phyloP scores from a whole-genome alignment of 2,797 vertebrate species.

The Sebastes minor region DNA sequence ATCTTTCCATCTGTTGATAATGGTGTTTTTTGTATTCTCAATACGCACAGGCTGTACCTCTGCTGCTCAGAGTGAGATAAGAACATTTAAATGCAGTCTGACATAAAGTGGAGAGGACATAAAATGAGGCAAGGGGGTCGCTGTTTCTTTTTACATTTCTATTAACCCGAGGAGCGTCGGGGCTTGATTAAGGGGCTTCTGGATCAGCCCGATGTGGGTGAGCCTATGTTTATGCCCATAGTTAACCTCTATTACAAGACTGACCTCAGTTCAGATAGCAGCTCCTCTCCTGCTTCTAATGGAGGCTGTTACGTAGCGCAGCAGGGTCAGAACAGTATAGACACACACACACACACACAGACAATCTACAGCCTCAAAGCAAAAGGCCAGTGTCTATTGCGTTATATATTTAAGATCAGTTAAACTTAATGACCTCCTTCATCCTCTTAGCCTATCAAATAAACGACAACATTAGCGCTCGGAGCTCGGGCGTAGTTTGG shows the following conservation, averaged over 20 bases:
- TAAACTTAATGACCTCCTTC: constrained; percentile 77
- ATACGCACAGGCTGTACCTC: background rate
- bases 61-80: constrained; percentile 24
- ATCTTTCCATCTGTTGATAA: constrained; percentile 54
- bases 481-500: constrained; percentile 45
- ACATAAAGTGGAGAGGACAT: constrained; percentile 32
- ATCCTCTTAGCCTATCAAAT: constrained; percentile 65
- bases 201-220: constrained; percentile 32
- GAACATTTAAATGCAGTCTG: constrained; percentile 43
- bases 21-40: constrained; percentile 21
- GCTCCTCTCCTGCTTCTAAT: constrained; percentile 45
- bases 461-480: constrained; percentile 64
- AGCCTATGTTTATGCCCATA: constrained; percentile 61
- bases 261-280: constrained; percentile 55
- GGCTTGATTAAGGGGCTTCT: constrained; percentile 54
- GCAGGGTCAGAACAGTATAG: constrained; percentile 15
- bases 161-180: constrained; percentile 59
- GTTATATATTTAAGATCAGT: constrained; percentile 69
- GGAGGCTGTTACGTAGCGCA: constrained; percentile 13
- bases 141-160: constrained; percentile 61
- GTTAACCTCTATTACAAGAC: constrained; percentile 75
- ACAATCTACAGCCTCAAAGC: constrained; percentile 44
- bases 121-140: constrained; percentile 25
- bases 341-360: constrained; percentile 2
- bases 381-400: constrained; percentile 50